Evolutionary conservation across 35 echinoderm and acorn worm genomes (phyloP), one percentile per base, ranked within the genome.

Genomic region (Apostichopus japonicus): DNA sequence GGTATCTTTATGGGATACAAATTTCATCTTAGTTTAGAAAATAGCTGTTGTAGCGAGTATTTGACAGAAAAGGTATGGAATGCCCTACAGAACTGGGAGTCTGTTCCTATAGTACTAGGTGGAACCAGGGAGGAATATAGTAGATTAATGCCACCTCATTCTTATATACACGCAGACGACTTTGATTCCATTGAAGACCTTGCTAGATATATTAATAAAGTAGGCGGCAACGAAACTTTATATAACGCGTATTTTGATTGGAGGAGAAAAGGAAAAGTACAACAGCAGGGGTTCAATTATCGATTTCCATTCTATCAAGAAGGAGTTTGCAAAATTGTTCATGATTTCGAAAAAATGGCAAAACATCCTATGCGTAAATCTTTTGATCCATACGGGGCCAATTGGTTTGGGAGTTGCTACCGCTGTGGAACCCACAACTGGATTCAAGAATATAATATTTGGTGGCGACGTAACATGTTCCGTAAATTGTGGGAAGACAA

Each of bases 401-500:
- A 78, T 9, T 91, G 89, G 89, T 91, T 91, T 53, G 89, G 89
- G 56, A 91, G 89, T 33, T 91, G 89, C 55, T 91, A 77, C 19
- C 27, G 75, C 0, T 91, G 89, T 56, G 89, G 89, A 17, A 24
- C 56, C 6, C 89, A 91, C 71, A 6, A 15, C 11, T 91, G 89
- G 89, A 91, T 91, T 54, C 23, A 77, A 23, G 56, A 77, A 0
- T 91, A 91, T 63, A 88, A 24, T n/a, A 33, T 88, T 23, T 88
- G 55, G 86, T 63, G 57, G 86, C 65, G 86, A 21, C 19, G 86
- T 11, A 67, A n/a, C 3, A 65, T 88, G 11, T 88, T 88, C 23
- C 4, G 10, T 9, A 65, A 88, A 72, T 17, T 23, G 21, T 88
- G 86, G 86, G 86, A 88, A 16, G 86, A n/a, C 6, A 88, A 88